Evolutionary conservation across 1,140 invertebrate species (phyloP).

Genomic region (Lasaia peninsularis): DNA sequence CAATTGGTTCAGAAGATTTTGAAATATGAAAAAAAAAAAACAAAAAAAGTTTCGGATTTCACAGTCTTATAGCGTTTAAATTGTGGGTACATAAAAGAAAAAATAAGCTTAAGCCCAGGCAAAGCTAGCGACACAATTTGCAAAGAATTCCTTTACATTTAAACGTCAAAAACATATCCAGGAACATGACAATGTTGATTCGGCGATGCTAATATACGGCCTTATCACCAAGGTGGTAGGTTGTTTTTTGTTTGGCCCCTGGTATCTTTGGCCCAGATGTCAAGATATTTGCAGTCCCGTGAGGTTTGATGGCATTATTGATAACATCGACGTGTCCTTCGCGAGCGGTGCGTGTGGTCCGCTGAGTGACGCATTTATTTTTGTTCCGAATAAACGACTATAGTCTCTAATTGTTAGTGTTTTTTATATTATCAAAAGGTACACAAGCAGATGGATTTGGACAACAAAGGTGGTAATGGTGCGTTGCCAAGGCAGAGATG

Average conservation of each 20-base stretch:
- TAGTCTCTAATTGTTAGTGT: no score
- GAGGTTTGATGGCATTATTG: constrained; percentile 40
- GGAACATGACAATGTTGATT: constrained; percentile 7
- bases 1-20: no score
- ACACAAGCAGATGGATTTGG: no score
- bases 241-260: constrained; percentile 16
- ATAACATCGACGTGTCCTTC: constrained; percentile 31
- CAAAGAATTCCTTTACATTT: not conserved
- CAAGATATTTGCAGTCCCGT: constrained; percentile 28
- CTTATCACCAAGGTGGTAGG: constrained; percentile 11
- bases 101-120: no score
- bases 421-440: no score
- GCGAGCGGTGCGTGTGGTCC: constrained; percentile 1
- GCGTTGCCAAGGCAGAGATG: no score
- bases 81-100: no score
- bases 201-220: not conserved
- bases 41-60: no score
- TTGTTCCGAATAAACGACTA: no score
- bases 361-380: not conserved
- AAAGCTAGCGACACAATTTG: not conserved
- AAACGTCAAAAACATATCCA: constrained; percentile 9
- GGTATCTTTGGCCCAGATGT: not conserved
- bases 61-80: no score
- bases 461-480: no score
- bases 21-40: no score